These are phyloP conservation scores for Poecile montanus DNA, from an alignment of 2,797 vertebrate species.

Conservation along the genomic window DNA sequence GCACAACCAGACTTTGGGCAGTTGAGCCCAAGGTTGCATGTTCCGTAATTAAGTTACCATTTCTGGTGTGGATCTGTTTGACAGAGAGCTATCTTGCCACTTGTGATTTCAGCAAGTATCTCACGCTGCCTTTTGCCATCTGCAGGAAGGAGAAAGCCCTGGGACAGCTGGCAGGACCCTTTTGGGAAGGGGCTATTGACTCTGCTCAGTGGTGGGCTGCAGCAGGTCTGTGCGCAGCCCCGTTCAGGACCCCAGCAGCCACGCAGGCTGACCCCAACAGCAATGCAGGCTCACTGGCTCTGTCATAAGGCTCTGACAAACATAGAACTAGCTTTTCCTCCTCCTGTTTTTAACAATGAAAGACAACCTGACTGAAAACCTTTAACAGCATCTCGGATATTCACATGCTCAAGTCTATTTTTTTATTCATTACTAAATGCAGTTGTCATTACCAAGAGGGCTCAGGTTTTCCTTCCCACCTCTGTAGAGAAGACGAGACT, in stretches of 20 bases:
- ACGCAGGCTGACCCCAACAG: not conserved
- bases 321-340: not conserved
- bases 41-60: not conserved
- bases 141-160: not conserved
- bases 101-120: not conserved
- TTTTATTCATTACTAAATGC: not conserved
- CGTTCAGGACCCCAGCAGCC: not conserved
- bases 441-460: not conserved
- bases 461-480: not conserved
- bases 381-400: not conserved
- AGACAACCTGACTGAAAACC: not conserved
- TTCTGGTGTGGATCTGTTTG: not conserved
- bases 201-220: not conserved
- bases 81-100: not conserved
- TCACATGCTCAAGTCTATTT: not conserved
- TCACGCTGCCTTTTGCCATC: not conserved
- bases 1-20: not conserved
- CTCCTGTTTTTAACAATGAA: not conserved
- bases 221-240: rapidly evolving
- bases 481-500: not conserved
- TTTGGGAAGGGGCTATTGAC: rapidly evolving
- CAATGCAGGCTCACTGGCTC: not conserved
- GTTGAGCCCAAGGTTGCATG: not conserved
- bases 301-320: slow-evolving; percentile 50
- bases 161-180: not conserved